Conservation (phyloP, 2,113 vertebrate genomes). For the Corydoras maculifer region DNA sequence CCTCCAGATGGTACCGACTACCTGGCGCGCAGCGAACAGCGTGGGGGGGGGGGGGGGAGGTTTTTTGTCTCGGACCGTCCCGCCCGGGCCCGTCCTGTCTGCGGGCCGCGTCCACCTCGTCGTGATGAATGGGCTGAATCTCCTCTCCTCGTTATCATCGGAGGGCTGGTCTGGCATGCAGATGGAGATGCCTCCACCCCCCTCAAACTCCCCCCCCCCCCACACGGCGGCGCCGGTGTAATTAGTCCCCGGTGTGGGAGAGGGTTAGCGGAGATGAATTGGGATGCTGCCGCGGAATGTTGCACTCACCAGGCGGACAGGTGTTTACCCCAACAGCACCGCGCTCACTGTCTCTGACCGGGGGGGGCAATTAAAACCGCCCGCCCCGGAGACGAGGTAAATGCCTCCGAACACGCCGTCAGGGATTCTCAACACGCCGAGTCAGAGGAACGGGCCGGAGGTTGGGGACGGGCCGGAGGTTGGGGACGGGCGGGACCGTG, state of each 20-base stretch:
- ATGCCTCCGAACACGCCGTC: constrained; percentile 2
- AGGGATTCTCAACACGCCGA: constrained; percentile 17
- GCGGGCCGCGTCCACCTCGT: constrained; percentile 3
- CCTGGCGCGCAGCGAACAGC: not conserved
- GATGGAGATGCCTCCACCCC: not conserved
- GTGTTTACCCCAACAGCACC: constrained; percentile 32
- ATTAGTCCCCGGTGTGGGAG: constrained; percentile 32
- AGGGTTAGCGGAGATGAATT: constrained; percentile 35
- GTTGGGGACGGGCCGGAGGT: not conserved
- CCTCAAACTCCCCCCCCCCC: not conserved
- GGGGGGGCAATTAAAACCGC: constrained; percentile 24
- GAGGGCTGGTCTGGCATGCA: not conserved
- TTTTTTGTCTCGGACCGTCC: not conserved
- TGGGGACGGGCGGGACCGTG: no score
- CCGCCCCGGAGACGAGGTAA: not conserved
- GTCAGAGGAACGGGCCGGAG: constrained; percentile 20
- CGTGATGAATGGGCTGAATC: constrained; percentile 21
- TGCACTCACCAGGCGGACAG: constrained; percentile 29
- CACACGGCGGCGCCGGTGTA: constrained; percentile 2
- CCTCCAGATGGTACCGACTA: constrained; percentile 15
- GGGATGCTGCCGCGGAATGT: constrained; percentile 24
- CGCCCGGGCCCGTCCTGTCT: not conserved
- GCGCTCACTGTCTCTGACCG: not conserved
- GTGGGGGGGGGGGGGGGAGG: not conserved
- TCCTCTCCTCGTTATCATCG: not conserved